A percentile compares a stretch with the other conserved stretches of the same genome.
Conservation (phyloP, 2,113 vertebrate species). For the Calypte anna region DNA sequence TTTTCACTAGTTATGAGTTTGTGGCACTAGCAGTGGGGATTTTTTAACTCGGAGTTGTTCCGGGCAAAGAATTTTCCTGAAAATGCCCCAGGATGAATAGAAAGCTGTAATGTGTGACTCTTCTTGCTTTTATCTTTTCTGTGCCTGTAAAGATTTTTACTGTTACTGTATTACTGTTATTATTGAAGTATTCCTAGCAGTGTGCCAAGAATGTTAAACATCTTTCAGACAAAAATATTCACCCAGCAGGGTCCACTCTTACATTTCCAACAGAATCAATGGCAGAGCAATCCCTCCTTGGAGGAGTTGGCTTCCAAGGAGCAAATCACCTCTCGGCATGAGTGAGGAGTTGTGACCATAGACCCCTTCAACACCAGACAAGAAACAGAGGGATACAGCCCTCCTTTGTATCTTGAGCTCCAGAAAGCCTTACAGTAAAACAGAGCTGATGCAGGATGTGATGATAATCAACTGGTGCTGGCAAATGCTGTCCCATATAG, state of each 20-base stretch:
- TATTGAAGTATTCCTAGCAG: not conserved
- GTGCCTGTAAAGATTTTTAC: not conserved
- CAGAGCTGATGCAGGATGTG: not conserved
- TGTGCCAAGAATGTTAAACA: not conserved
- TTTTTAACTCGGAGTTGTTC: not conserved
- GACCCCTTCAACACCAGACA: not conserved
- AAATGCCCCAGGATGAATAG: not conserved
- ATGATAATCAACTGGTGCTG: not conserved
- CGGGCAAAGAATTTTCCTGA: not conserved
- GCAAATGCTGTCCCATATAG: not conserved
- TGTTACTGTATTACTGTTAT: not conserved
- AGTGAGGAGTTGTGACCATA: not conserved
- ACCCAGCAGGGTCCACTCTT: constrained; percentile 1
- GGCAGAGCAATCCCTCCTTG: not conserved
- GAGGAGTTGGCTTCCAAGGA: not conserved
- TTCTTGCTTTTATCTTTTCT: not conserved
- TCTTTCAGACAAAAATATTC: constrained; percentile 12
- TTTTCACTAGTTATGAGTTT: not conserved
- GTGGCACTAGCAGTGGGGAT: not conserved
- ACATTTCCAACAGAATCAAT: not conserved
- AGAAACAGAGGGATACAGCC: not conserved
- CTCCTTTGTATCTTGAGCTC: not conserved
- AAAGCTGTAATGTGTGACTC: not conserved
- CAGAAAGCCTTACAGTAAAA: not conserved
- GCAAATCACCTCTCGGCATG: not conserved